Conservation (phyloP, 2,113 vertebrate genomes). For the Cephalopterus ornatus region DNA sequence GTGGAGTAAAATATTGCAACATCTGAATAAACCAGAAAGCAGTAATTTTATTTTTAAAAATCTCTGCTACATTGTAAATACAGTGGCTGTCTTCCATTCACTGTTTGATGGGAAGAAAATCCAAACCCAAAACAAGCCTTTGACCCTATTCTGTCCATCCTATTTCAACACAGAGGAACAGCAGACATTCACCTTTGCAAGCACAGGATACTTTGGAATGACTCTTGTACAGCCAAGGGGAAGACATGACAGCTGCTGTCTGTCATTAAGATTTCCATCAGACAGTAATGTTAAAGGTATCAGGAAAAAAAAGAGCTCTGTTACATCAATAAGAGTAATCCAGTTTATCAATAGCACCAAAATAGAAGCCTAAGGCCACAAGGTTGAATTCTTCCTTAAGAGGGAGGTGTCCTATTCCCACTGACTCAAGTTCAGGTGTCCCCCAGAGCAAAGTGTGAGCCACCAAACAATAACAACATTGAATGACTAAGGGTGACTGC, state of each 20-base stretch:
- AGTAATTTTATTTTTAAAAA: background rate
- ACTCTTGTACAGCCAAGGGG: background rate
- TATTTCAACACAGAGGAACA: background rate
- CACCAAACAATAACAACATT: background rate
- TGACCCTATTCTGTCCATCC: background rate
- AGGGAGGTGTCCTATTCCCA: background rate
- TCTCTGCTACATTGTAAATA: background rate
- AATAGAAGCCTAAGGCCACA: background rate
- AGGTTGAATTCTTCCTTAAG: background rate
- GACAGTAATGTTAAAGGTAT: background rate
- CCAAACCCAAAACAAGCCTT: background rate
- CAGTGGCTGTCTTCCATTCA: background rate
- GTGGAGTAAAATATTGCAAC: background rate
- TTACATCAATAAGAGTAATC: background rate
- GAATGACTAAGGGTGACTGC: background rate
- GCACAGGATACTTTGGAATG: background rate
- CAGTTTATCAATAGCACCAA: background rate
- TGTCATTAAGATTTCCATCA: background rate
- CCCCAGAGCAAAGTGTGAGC: background rate
- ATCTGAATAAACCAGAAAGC: background rate
- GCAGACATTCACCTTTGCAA: background rate
- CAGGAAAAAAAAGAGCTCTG: background rate
- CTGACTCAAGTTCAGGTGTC: background rate
- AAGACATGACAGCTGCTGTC: background rate
- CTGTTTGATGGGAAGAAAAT: background rate